These are phyloP conservation scores for Polydrusus cervinus DNA, from an alignment of 2,888 invertebrate genomes.

Conservation along the genomic window DNA sequence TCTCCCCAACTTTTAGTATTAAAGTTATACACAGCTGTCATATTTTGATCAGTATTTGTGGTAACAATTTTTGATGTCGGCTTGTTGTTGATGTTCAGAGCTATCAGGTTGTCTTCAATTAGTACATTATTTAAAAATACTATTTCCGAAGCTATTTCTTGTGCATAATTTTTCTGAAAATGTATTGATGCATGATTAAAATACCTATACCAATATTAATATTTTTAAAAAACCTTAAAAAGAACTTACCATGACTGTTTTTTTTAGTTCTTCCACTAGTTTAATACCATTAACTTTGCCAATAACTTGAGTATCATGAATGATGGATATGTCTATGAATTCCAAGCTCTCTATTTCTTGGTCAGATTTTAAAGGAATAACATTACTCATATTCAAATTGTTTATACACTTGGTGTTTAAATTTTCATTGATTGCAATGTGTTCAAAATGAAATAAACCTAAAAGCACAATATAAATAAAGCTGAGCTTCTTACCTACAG, in stretches of 20 bases:
- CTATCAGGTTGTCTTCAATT: constrained; percentile 58
- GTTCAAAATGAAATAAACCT: constrained; percentile 70
- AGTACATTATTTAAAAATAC: constrained; percentile 68
- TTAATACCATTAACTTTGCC: constrained; percentile 70
- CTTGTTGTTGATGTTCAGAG: constrained; percentile 66
- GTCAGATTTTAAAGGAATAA: constrained; percentile 72
- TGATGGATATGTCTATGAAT: constrained; percentile 66
- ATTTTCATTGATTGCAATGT: constrained; percentile 69
- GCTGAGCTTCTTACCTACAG: too few species aligned
- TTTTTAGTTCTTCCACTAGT: constrained; percentile 70
- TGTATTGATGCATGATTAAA: constrained; percentile 17
- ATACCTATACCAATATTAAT: not conserved
- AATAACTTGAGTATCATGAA: constrained; percentile 63
- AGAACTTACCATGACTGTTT: constrained; percentile 73
- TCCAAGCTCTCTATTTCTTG: constrained; percentile 70
- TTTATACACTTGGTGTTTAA: constrained; percentile 71
- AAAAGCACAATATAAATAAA: constrained; percentile 52
- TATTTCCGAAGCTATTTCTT: constrained; percentile 69
- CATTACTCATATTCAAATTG: constrained; percentile 68
- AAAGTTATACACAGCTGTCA: constrained; percentile 66
- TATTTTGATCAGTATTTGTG: constrained; percentile 66
- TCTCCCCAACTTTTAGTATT: constrained; percentile 60
- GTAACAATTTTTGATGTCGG: constrained; percentile 69
- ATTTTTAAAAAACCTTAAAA: not conserved
- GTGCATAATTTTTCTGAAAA: constrained; percentile 64